Percentiles rank a stretch among this genome's conserved stretches.
Conservation (phyloP, 1,140 invertebrate genomes). For the Calephelis nemesis region DNA sequence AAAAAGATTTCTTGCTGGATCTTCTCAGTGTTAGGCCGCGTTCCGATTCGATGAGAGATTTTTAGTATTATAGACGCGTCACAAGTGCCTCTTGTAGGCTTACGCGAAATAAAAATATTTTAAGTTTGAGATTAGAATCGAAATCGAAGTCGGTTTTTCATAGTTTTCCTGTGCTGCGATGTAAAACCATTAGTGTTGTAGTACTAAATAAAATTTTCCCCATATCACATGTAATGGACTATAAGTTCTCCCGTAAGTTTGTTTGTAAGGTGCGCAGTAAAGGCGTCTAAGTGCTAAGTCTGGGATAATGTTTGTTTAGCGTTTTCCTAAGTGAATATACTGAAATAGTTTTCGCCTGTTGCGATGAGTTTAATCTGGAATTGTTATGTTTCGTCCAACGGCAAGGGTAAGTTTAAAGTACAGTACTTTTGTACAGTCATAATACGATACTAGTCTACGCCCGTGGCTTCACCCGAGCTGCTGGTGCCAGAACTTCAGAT, state of each 20-base stretch:
- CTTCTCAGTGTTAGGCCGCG: too few species aligned
- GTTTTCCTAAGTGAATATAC: slow-evolving; percentile 13
- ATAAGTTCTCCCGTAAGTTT: background rate
- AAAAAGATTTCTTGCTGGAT: too few species aligned
- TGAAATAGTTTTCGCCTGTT: slow-evolving; percentile 9
- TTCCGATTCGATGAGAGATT: too few species aligned
- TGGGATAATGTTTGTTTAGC: slow-evolving; percentile 13
- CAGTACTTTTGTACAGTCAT: background rate
- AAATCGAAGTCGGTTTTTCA: too few species aligned
- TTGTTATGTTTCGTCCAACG: background rate
- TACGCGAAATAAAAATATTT: too few species aligned
- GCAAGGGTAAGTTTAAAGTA: background rate
- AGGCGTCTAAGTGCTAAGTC: slow-evolving; percentile 15
- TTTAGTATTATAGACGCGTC: too few species aligned
- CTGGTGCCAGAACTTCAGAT: too few species aligned
- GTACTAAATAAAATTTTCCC: slow-evolving; percentile 4
- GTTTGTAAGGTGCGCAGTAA: slow-evolving; percentile 9
- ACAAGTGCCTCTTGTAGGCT: too few species aligned
- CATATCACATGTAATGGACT: slow-evolving; percentile 8
- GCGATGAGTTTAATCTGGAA: slow-evolving; percentile 6
- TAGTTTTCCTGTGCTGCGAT: too few species aligned
- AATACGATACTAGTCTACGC: too few species aligned
- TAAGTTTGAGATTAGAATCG: too few species aligned
- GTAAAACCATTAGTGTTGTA: background rate
- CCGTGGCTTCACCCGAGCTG: too few species aligned